Percentiles rank a stretch among this genome's conserved stretches.
Conservation (phyloP, 2,888 invertebrate genomes). For the Agriotes lineatus region DNA sequence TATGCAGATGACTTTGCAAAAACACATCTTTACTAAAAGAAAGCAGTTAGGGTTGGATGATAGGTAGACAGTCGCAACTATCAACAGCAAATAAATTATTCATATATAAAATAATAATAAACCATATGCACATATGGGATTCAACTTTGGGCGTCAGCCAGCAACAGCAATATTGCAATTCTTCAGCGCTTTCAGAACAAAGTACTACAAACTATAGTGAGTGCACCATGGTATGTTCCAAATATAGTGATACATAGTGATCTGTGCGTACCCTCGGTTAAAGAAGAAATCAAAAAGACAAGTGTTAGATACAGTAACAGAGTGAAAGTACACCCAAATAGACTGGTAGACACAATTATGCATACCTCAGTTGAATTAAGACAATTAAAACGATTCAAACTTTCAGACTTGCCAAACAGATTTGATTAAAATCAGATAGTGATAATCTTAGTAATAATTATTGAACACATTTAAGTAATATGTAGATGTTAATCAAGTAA, state of each 20-base stretch:
- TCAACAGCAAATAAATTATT: background rate
- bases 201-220: background rate
- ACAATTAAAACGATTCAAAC: background rate
- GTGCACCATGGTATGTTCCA: constrained; percentile 10
- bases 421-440: background rate
- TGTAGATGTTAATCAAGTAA: background rate
- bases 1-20: background rate
- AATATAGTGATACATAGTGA: background rate
- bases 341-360: too few species aligned
- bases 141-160: background rate
- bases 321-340: background rate
- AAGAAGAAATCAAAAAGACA: background rate
- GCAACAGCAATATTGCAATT: constrained; percentile 7
- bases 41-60: background rate
- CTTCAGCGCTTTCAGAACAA: background rate
- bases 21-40: too few species aligned
- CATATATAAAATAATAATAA: background rate
- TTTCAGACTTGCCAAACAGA: background rate
- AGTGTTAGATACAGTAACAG: background rate
- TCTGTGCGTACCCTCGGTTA: background rate
- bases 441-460: too few species aligned
- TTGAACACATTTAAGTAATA: background rate
- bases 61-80: background rate
- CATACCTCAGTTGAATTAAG: background rate
- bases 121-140: background rate